Evolutionary conservation across 2,888 invertebrate genomes (phyloP), one percentile per base, ranked within the genome.

Genomic region (Eristalis tenax): DNA sequence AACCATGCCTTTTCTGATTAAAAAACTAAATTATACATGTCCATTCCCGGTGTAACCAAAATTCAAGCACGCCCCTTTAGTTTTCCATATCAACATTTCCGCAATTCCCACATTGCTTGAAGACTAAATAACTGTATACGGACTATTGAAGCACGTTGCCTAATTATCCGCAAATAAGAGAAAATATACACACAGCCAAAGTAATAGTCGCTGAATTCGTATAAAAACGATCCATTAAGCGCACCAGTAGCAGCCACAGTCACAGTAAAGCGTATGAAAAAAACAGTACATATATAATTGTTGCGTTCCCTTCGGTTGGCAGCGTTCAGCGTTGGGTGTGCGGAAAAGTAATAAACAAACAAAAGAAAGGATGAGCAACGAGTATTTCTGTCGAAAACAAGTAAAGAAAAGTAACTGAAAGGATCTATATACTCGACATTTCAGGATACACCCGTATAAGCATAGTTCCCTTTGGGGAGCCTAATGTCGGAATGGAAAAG

Each of bases 301-400:
- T 87, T 83, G 75, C 71, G 69, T 50, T 66, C 65, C 26, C 70
- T 83, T 43, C 43, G 23, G 61, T 61, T 5, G 28, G 10, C 61
- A 28, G 71, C 32, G 59, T 32, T 73, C 68, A 64, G 64, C 76
- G 56, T 83, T 83, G 68, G 79, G 71, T 83, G 83, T 75, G 83
- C 79, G 80, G 76, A 83, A 83, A 83, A 87, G 75, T 80, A 80
- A 87, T 87, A 87, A 87, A 87, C 87, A 87, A 87, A 87, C 86
- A 87, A 83, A 78, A 70, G 66, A 83, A 83, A 87, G 83, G 83
- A 83, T 87, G 83, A 87, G 83, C 83, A 83, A 83, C 87, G 87
- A 87, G 87, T 87, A 83, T 86, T 86, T 79, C 83, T 82, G 86
- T 86, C 86, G 83, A 86, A 83, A 32, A 68, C 73, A 83, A 75